Evolutionary conservation across 2,113 vertebrate species (phyloP).

Genomic region (Ciconia stormi): DNA sequence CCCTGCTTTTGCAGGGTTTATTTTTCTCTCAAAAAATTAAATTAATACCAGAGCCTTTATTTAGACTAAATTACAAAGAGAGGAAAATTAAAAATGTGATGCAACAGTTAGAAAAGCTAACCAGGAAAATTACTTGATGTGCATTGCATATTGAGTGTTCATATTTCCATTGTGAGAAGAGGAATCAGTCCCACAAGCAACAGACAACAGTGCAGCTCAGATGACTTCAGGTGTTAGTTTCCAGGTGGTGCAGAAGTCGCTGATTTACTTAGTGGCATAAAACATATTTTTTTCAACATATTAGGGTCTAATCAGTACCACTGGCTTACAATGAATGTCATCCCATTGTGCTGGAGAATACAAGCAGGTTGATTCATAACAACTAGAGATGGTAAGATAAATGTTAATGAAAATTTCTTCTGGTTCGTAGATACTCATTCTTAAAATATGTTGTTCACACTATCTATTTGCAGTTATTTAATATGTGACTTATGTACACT

Average conservation of each 20-base stretch:
- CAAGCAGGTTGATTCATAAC: neutral
- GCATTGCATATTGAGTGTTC: slow-evolving; percentile 9
- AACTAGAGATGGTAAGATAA: neutral
- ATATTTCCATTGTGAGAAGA: neutral
- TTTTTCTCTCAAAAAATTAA: slow-evolving; percentile 15
- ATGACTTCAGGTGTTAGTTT: neutral
- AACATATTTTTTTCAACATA: neutral
- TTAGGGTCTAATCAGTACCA: neutral
- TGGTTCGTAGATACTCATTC: neutral
- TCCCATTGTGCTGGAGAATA: neutral
- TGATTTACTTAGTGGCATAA: neutral
- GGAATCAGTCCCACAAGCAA: neutral
- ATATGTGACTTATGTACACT: neutral
- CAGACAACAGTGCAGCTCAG: neutral
- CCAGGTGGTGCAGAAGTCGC: neutral
- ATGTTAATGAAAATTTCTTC: neutral
- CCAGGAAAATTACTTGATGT: slow-evolving; percentile 14
- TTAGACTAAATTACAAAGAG: slow-evolving; percentile 13
- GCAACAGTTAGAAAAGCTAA: neutral
- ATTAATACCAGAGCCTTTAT: slow-evolving; percentile 28
- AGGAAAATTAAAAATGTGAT: slow-evolving; percentile 12
- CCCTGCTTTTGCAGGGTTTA: neutral
- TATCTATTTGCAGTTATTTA: neutral
- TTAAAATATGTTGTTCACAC: neutral
- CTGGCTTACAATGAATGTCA: neutral